Base-by-base conservation (phyloP, 1,140 invertebrate species). In the Diabrotica virgifera region DNA sequence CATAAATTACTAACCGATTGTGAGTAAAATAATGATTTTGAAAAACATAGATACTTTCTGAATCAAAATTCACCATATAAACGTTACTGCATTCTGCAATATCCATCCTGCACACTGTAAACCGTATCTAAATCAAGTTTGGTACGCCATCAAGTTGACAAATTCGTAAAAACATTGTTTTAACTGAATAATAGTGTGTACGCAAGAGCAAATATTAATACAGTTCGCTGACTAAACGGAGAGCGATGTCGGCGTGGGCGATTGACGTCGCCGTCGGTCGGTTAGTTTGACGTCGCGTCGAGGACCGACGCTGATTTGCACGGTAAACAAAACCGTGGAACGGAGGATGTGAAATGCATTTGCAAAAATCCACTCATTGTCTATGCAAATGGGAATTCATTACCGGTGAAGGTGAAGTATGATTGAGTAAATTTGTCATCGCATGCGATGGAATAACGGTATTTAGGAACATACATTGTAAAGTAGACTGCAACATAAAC, bases 101-200 rank as follows among this genome's bases (percentile, higher is more conserved):
- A 57, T 2, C 35, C 55, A 57, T 57, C 10, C 55, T 38, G 36
- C 55, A 46, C 4, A 46, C 36, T 36, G 55, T n/a, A 57, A 12
- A 57, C 36, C 55, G 24, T n/a, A 57, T 57, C 37, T 57, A 57
- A 57, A 36, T 57, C 55, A 57, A 57, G 24, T 57, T 57, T 57
- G 55, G 36, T 37, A 36, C 24, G 36, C 55, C 55, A 57, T 57
- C 37, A 37, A 36, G 55, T 57, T 57, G 55, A 57, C 55, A 57
- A 57, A 57, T 57, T 57, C 37, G 55, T n/a, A 57, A 37, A 57
- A 57, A 57, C 36, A 57, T 14, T 55, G 36, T 24, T 36, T 40
- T 40, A 36, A 57, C 24, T 57, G 55, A 57, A 57, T 57, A 12
- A 57, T 57, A 37, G 40, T 46, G 40, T 46, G n/a, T 46, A 46